Evolutionary conservation across 2,113 vertebrate genomes (phyloP).

Genomic region (Sorex fumeus): DNA sequence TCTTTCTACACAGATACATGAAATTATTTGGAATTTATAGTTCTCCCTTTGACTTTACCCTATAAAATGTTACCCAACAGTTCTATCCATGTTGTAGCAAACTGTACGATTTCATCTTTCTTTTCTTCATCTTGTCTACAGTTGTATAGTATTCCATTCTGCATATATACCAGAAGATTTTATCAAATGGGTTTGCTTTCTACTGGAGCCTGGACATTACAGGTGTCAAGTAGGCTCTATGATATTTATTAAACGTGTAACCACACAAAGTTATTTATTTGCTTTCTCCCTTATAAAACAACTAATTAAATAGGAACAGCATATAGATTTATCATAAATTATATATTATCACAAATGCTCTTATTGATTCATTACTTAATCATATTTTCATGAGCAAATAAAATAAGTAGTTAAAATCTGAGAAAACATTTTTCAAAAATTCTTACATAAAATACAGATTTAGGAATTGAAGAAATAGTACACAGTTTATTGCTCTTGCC

Average conservation of each 20-base stretch:
- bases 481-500: no score
- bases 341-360: background rate
- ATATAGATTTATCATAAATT: constrained; percentile 47
- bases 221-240: background rate
- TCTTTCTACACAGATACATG: no score
- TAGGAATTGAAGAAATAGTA: no score
- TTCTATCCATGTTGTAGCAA: no score
- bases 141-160: no score
- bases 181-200: background rate
- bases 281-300: constrained; percentile 20
- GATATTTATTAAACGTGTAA: background rate
- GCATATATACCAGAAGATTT: no score
- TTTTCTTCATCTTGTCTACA: no score
- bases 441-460: constrained; percentile 42
- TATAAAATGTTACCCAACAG: no score
- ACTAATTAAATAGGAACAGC: constrained; percentile 34
- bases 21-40: no score
- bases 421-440: constrained; percentile 49
- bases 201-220: background rate
- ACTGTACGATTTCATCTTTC: no score
- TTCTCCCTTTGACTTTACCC: no score
- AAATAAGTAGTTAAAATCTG: background rate
- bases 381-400: constrained; percentile 1
- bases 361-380: constrained; percentile 20
- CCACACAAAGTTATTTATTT: background rate